Conservation (phyloP, 92 coral and sea anemone species). For the Desmophyllum pertusum region DNA sequence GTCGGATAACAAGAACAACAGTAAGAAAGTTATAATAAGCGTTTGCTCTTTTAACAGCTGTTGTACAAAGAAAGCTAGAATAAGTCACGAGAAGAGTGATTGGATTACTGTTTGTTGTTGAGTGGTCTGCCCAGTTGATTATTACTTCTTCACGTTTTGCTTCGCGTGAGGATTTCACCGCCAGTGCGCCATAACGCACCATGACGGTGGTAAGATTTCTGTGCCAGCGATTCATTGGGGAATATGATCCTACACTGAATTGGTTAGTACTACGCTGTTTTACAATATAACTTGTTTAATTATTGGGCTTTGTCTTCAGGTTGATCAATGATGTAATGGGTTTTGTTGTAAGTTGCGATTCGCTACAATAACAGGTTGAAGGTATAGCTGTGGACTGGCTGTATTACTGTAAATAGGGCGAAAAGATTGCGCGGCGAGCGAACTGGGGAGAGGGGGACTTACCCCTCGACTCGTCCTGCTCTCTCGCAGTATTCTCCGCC, state of each 20-base stretch:
- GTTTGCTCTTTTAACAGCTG: conserved; percentile 33
- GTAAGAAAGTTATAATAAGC: not conserved
- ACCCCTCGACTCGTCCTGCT: not conserved
- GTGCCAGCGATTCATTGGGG: conserved; percentile 78
- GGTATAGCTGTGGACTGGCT: too few relatives aligned
- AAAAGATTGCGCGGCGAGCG: too few relatives aligned
- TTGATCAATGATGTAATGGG: not conserved
- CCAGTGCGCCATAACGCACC: not conserved
- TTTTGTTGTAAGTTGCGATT: not conserved
- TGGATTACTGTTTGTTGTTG: conserved; percentile 22
- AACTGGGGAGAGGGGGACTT: too few relatives aligned
- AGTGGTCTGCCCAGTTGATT: not conserved
- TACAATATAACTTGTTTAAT: too few relatives aligned
- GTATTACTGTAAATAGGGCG: too few relatives aligned
- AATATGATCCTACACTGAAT: conserved; percentile 86
- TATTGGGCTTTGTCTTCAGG: not conserved
- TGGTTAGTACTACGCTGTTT: conserved; percentile 41
- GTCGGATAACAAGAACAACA: not conserved
- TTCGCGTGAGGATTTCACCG: conserved; percentile 4
- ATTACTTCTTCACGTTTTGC: not conserved
- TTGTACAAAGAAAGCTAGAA: conserved; percentile 23
- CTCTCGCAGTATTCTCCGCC: not conserved
- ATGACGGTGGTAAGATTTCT: conserved; percentile 72
- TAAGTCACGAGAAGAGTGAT: conserved; percentile 3
- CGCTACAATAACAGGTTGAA: too few relatives aligned